phyloP scores from a whole-genome alignment of 2,888 invertebrate species.

The Gymnoscelis rufifasciata region DNA sequence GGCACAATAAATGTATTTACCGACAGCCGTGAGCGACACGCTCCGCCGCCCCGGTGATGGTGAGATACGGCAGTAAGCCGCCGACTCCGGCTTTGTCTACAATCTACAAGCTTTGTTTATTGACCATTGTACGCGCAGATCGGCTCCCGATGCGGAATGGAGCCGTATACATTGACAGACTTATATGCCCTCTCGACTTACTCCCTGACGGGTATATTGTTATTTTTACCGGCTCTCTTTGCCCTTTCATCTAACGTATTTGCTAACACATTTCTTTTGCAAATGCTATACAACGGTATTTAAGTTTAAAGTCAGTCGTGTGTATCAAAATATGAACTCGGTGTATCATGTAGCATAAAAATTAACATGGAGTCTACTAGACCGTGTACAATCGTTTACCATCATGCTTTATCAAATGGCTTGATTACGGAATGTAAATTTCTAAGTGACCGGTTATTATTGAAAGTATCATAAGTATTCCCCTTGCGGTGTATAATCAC shows the following conservation, averaged over 20 bases:
- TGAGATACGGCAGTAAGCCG: slow-evolving; percentile 55
- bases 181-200: slow-evolving; percentile 25
- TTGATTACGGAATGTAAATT: slow-evolving; percentile 5
- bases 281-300: neutral
- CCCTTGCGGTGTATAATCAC: slow-evolving; percentile 37
- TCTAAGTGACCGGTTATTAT: slow-evolving; percentile 6
- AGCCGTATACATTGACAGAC: slow-evolving; percentile 52
- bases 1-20: slow-evolving; percentile 62
- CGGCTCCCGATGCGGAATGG: slow-evolving; percentile 58
- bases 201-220: slow-evolving; percentile 24
- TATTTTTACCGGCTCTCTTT: slow-evolving; percentile 15
- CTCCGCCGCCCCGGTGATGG: slow-evolving; percentile 60
- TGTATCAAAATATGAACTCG: neutral
- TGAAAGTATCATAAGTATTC: slow-evolving; percentile 17
- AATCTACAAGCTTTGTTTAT: slow-evolving; percentile 68
- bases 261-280: neutral
- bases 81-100: slow-evolving; percentile 61
- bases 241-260: slow-evolving; percentile 1
- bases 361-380: neutral
- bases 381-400: neutral
- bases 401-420: neutral
- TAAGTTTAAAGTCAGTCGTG: neutral
- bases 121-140: slow-evolving; percentile 65
- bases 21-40: slow-evolving; percentile 67
- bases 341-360: neutral